These are phyloP conservation scores for Wasmannia auropunctata DNA, from an alignment of 1,140 invertebrate genomes.

Conservation along the genomic window DNA sequence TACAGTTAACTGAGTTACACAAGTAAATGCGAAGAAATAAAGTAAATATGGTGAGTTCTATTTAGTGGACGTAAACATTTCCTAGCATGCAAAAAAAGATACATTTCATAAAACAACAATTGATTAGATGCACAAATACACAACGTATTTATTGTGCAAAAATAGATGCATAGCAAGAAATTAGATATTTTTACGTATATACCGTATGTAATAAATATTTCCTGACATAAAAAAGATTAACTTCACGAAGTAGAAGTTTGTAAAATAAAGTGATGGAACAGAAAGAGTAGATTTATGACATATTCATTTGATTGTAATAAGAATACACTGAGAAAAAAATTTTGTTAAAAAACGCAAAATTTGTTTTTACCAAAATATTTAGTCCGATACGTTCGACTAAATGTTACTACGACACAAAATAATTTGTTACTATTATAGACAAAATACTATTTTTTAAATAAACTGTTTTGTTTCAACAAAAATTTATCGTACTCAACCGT, in stretches of 20 bases:
- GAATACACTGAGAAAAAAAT: too few relatives aligned
- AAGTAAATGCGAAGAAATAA: neutral
- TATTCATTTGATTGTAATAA: neutral
- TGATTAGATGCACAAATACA: neutral
- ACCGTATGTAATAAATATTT: neutral
- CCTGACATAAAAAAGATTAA: neutral
- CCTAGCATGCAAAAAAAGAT: neutral
- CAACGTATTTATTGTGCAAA: neutral
- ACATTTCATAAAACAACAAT: slow-evolving; percentile 15
- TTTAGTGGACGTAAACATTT: neutral
- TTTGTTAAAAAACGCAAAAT: too few relatives aligned
- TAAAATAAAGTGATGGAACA: neutral
- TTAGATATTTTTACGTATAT: neutral
- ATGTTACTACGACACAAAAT: too few relatives aligned
- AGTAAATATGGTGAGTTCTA: slow-evolving; percentile 5
- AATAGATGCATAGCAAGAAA: neutral
- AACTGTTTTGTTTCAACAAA: too few relatives aligned
- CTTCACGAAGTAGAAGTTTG: neutral
- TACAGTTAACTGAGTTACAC: neutral
- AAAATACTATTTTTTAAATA: too few relatives aligned
- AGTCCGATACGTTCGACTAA: too few relatives aligned
- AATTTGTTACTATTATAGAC: too few relatives aligned
- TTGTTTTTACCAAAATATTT: too few relatives aligned
- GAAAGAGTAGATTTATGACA: neutral
- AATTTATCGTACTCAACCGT: too few relatives aligned